Percentiles rank a stretch among this genome's conserved stretches.
phyloP scores from a whole-genome alignment of 2,113 vertebrate species.

The Micromys minutus region DNA sequence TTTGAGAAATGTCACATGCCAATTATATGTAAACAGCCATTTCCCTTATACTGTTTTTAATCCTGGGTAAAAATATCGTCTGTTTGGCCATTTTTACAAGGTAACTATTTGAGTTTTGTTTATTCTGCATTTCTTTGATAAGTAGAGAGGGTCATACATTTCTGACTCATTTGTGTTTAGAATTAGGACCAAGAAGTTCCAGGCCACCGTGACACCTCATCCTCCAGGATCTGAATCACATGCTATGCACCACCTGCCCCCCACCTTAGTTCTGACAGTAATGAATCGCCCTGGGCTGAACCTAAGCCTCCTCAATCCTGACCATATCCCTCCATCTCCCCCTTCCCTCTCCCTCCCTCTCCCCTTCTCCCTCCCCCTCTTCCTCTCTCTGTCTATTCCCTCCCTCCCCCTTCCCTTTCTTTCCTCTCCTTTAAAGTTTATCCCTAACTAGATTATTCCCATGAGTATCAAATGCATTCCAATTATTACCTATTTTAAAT shows the following conservation, averaged over 20 bases:
- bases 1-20: background rate
- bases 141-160: background rate
- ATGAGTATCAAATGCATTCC: background rate
- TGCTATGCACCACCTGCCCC: background rate
- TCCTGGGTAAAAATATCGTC: background rate
- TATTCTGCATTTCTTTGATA: constrained; percentile 5
- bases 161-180: constrained; percentile 7
- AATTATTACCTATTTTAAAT: background rate
- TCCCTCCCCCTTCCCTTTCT: background rate
- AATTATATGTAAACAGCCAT: background rate
- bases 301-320: no score
- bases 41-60: background rate
- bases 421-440: background rate
- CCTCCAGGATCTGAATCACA: background rate
- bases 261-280: background rate
- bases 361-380: background rate
- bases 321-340: no score
- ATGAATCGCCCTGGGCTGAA: background rate
- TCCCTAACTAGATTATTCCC: background rate
- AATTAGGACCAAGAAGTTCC: background rate
- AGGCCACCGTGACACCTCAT: background rate
- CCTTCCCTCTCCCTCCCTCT: background rate
- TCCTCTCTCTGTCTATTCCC: background rate
- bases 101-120: background rate
- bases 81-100: constrained; percentile 6